These are phyloP conservation scores for Diuraphis noxia DNA, from an alignment of 1,140 invertebrate species.

Conservation along the genomic window DNA sequence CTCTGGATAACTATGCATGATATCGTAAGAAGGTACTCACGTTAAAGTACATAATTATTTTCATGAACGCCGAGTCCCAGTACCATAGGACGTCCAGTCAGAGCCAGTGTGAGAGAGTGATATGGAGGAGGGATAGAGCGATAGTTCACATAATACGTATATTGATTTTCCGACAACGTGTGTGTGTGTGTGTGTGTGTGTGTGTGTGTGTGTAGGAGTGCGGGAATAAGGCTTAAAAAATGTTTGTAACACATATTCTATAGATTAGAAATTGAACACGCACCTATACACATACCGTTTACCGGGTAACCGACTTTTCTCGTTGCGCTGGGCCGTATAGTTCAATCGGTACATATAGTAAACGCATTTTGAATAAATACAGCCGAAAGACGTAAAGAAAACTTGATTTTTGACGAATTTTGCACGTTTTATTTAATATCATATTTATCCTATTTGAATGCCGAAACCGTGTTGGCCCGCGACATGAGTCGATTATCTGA, in stretches of 20 bases:
- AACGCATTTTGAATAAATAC: background rate
- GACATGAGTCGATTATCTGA: background rate
- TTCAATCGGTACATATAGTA: too few relatives aligned
- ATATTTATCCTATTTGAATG: background rate
- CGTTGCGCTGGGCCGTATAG: too few relatives aligned
- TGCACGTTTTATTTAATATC: background rate
- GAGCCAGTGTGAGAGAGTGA: background rate
- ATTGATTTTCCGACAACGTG: background rate
- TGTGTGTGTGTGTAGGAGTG: too few relatives aligned
- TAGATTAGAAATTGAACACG: background rate
- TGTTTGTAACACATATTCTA: background rate
- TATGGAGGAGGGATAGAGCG: background rate
- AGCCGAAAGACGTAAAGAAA: background rate
- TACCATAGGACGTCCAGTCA: too few relatives aligned
- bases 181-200: too few relatives aligned
- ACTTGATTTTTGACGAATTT: background rate
- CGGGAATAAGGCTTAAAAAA: slow-evolving; percentile 1
- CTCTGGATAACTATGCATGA: too few relatives aligned
- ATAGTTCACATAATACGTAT: background rate
- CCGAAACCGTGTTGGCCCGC: too few relatives aligned
- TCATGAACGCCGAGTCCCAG: too few relatives aligned
- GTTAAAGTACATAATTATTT: too few relatives aligned
- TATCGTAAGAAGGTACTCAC: too few relatives aligned
- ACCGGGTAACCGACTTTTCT: too few relatives aligned
- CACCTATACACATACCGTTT: too few relatives aligned